Percentiles rank a stretch among this genome's conserved stretches.
phyloP scores from a whole-genome alignment of 2,888 invertebrate genomes.

The Limenitis camilla region DNA sequence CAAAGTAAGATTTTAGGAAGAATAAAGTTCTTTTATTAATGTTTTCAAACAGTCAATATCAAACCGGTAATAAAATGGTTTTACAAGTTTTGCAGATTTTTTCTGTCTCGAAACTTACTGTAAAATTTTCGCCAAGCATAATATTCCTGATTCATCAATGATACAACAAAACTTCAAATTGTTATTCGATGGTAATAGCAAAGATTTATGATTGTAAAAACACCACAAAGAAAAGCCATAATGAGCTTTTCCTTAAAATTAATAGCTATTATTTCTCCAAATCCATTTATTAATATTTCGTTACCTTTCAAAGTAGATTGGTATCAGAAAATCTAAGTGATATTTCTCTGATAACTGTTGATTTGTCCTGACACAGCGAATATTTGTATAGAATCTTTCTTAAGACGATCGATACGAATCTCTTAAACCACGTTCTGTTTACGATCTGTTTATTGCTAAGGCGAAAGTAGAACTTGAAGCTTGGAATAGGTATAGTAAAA shows the following conservation, averaged over 20 bases:
- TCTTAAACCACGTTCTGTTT: slow-evolving; percentile 14
- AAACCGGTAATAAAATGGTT: too few species aligned
- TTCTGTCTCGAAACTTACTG: too few species aligned
- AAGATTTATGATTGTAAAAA: too few species aligned
- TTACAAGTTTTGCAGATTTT: too few species aligned
- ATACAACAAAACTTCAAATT: too few species aligned
- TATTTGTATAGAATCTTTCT: not conserved
- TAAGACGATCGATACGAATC: slow-evolving; percentile 3
- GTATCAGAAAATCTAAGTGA: slow-evolving; percentile 4
- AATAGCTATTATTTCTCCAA: not conserved
- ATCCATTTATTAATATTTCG: not conserved
- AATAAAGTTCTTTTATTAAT: too few species aligned
- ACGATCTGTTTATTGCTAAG: slow-evolving; percentile 22
- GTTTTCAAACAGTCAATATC: too few species aligned
- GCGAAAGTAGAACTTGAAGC: slow-evolving; percentile 12
- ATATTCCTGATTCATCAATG: too few species aligned
- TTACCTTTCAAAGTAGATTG: not conserved
- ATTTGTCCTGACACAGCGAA: slow-evolving; percentile 1
- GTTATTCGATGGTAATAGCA: too few species aligned
- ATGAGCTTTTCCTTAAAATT: not conserved
- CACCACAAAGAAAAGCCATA: too few species aligned
- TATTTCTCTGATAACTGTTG: slow-evolving; percentile 3
- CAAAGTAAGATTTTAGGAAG: too few species aligned
- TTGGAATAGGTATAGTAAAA: not conserved
- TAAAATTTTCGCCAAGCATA: too few species aligned